Percentiles rank a stretch among this genome's conserved stretches.
Conservation (phyloP, 2,888 invertebrate genomes). For the Nasonia oneida region DNA sequence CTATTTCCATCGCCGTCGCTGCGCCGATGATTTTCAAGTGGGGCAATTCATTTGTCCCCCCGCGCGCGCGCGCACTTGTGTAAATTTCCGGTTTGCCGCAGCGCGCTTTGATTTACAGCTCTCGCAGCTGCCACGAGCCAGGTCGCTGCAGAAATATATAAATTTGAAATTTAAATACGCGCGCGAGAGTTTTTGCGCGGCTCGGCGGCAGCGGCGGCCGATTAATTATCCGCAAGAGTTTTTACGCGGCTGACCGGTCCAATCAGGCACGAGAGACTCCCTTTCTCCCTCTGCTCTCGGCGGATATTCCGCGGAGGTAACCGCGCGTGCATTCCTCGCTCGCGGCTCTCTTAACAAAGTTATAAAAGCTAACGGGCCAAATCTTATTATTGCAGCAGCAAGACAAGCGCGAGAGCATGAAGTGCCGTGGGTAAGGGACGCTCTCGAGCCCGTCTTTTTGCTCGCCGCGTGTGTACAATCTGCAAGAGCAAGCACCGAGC, state of each 20-base stretch:
- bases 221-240: not conserved
- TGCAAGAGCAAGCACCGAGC: conserved; percentile 35
- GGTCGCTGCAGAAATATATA: not conserved
- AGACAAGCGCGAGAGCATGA: conserved; percentile 10
- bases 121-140: not conserved
- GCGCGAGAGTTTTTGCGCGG: not conserved
- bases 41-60: too few relatives aligned
- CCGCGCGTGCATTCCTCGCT: not conserved
- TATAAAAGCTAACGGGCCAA: conserved; percentile 35
- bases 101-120: not conserved
- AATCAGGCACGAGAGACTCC: not conserved
- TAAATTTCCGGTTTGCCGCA: not conserved
- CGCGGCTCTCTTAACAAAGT: conserved; percentile 34
- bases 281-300: not conserved
- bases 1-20: not conserved
- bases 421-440: conserved; percentile 25
- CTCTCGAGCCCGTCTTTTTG: not conserved
- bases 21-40: too few relatives aligned
- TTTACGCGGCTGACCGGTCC: not conserved
- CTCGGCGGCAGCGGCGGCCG: not conserved
- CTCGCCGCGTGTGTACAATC: not conserved
- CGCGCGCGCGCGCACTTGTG: not conserved
- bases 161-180: not conserved
- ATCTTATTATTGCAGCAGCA: conserved; percentile 17
- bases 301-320: not conserved